Conservation (phyloP, 2,113 vertebrate species). For the Glaucomys volans region DNA sequence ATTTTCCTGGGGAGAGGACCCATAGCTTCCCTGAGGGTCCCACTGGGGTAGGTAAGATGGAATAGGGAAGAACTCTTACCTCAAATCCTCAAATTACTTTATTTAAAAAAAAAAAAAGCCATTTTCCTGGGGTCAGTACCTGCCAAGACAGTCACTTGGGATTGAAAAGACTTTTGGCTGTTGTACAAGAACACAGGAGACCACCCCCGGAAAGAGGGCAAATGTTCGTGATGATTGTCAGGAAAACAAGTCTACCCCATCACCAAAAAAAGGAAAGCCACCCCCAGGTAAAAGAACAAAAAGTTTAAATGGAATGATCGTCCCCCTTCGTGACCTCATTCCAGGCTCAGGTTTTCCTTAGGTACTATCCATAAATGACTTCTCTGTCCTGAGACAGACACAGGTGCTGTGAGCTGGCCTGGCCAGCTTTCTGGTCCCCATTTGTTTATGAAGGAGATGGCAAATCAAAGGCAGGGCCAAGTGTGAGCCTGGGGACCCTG, state of each 20-base stretch:
- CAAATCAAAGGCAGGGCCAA: background rate
- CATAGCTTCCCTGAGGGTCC: background rate
- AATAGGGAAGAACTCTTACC: background rate
- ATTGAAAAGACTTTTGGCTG: background rate
- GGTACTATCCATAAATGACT: background rate
- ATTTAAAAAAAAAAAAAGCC: background rate
- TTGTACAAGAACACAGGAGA: no score
- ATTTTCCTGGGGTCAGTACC: background rate
- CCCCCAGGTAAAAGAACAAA: background rate
- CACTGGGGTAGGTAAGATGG: background rate
- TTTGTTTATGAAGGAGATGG: background rate
- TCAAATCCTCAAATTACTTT: background rate
- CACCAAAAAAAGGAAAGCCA: background rate
- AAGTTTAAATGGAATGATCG: background rate
- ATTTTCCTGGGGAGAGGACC: background rate
- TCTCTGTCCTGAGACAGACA: background rate
- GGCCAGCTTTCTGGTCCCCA: no score
- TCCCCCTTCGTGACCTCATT: background rate
- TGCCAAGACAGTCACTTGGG: background rate
- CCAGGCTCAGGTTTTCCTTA: background rate
- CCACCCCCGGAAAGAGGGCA: background rate
- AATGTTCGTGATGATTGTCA: fast-evolving
- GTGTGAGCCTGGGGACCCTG: background rate
- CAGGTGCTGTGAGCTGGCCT: background rate
- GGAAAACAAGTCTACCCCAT: background rate